Conservation (phyloP, 64 coral and sea anemone genomes). For the Acropora yongei region DNA sequence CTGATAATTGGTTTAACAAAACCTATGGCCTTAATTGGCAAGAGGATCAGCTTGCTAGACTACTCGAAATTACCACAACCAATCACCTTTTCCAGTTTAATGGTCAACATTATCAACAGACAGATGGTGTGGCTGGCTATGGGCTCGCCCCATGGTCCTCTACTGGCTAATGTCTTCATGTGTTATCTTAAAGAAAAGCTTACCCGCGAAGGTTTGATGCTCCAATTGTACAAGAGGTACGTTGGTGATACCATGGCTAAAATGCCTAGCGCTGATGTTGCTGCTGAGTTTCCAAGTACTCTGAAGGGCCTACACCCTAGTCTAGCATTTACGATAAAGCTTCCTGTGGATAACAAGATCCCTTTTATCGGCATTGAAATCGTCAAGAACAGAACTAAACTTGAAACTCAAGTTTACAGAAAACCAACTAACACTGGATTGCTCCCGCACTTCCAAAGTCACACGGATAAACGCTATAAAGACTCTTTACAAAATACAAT, state of each 20-base stretch:
- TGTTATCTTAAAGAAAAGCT: conserved; percentile 18
- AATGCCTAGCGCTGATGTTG: conserved; percentile 43
- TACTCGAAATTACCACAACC: conserved; percentile 42
- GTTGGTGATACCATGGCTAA: conserved; percentile 32
- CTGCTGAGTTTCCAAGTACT: conserved; percentile 9
- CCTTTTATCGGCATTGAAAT: too few species aligned
- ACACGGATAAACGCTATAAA: too few species aligned
- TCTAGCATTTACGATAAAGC: conserved; percentile 28
- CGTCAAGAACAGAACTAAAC: too few species aligned
- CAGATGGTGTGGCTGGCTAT: neutral
- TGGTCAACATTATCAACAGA: conserved; percentile 3
- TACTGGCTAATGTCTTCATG: conserved; percentile 36
- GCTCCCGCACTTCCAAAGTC: too few species aligned
- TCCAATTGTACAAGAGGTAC: neutral
- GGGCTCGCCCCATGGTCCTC: conserved; percentile 19
- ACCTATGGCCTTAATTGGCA: conserved; percentile 60
- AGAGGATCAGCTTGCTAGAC: conserved; percentile 16
- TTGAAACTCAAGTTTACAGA: conserved; percentile 43
- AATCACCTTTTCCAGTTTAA: conserved; percentile 38
- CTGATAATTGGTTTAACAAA: conserved; percentile 59
- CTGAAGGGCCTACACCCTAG: conserved; percentile 29
- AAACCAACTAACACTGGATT: conserved; percentile 13
- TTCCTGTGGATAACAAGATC: too few species aligned
- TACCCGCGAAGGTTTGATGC: conserved; percentile 11
- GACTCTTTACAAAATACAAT: too few species aligned